Conservation (phyloP, 2,797 vertebrate genomes). For the Enteromius viviparus region DNA sequence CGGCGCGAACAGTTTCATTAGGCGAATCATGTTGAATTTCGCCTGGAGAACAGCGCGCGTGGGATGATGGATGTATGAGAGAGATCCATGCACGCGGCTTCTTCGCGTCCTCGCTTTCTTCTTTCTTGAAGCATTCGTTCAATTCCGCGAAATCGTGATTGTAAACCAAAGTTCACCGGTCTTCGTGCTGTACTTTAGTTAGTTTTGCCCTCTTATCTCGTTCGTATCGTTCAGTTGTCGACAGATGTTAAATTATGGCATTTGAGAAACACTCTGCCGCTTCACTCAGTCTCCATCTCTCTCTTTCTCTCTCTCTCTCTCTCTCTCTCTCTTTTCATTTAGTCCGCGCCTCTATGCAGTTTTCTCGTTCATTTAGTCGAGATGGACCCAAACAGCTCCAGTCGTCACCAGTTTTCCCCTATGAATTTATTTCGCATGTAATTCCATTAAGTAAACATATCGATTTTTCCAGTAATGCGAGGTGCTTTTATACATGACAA, state of each 20-base stretch:
- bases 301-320: conserved; percentile 15
- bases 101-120: conserved; percentile 46
- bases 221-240: conserved; percentile 70
- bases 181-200: conserved; percentile 63
- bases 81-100: conserved; percentile 56
- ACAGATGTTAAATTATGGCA: conserved; percentile 68
- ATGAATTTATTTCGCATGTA: conserved; percentile 10
- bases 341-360: conserved; percentile 11
- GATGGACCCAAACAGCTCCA: conserved; percentile 17
- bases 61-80: conserved; percentile 57
- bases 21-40: conserved; percentile 57
- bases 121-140: conserved; percentile 60
- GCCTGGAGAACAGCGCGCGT: conserved; percentile 55
- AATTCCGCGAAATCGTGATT: conserved; percentile 50
- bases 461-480: neutral
- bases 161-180: conserved; percentile 62
- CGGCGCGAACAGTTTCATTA: conserved; percentile 56
- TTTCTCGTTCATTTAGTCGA: conserved; percentile 9
- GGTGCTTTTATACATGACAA: conserved; percentile 13
- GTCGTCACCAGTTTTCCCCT: neutral
- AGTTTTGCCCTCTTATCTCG: conserved; percentile 68
- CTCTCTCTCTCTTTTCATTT: conserved; percentile 3
- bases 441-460: conserved; percentile 23
- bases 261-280: conserved; percentile 37
- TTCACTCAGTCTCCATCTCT: conserved; percentile 11